A percentile compares a stretch with the other conserved stretches of the same genome.
phyloP scores from a whole-genome alignment of 2,113 vertebrate species.

The Isurus oxyrinchus region DNA sequence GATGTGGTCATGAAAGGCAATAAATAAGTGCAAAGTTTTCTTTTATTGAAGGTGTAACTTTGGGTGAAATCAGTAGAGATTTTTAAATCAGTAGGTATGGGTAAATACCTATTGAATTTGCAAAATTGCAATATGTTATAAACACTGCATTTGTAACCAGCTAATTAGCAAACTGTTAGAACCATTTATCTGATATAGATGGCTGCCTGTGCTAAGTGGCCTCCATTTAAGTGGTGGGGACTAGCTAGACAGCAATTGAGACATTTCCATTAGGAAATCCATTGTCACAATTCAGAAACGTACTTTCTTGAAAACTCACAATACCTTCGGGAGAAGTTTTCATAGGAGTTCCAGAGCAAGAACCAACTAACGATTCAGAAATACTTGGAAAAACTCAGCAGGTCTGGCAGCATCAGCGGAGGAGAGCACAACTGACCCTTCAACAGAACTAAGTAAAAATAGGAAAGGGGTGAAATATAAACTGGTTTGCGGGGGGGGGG shows the following conservation, averaged over 20 bases:
- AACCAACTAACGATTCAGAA: background rate
- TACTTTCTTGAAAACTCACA: background rate
- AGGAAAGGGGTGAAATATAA: no score
- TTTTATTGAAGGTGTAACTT: background rate
- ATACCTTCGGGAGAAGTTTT: background rate
- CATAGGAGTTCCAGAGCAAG: background rate
- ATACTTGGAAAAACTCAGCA: no score
- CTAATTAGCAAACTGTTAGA: background rate
- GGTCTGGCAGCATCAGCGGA: no score
- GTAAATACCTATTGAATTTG: background rate
- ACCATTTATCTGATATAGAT: background rate
- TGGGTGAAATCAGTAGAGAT: background rate
- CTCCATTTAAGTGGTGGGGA: background rate
- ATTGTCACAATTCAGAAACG: background rate
- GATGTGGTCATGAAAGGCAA: no score
- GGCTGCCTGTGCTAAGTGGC: background rate
- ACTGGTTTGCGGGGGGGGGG: no score
- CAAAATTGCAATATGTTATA: background rate
- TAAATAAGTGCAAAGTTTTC: background rate
- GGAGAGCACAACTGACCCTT: no score
- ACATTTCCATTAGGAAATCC: background rate
- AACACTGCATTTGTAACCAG: background rate
- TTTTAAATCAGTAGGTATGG: background rate
- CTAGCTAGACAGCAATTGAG: background rate
- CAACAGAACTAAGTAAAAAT: no score